Conservation (phyloP, 2,113 vertebrate genomes). For the Mobula birostris region DNA sequence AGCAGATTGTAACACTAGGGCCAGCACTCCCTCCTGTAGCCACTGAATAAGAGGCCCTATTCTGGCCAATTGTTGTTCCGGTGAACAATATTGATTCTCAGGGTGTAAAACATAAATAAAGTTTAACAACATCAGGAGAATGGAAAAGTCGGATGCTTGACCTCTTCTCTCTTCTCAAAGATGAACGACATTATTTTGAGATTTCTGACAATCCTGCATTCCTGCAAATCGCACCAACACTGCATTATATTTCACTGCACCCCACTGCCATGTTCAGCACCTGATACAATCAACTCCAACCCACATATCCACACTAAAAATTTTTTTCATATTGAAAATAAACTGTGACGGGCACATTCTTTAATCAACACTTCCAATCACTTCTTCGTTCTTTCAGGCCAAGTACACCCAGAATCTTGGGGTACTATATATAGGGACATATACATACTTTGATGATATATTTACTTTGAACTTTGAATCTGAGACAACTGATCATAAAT, state of each 20-base stretch:
- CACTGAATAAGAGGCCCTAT: not conserved
- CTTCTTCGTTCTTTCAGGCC: not conserved
- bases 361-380: not conserved
- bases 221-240: not conserved
- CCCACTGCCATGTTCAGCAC: not conserved
- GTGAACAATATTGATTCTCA: not conserved
- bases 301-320: not conserved
- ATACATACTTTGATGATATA: too few relatives aligned
- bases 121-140: not conserved
- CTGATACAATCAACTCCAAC: not conserved
- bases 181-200: not conserved
- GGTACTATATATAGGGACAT: too few relatives aligned
- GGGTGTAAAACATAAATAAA: not conserved
- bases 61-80: not conserved
- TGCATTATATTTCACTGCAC: not conserved
- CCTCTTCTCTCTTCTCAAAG: not conserved
- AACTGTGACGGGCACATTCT: not conserved
- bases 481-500: not conserved
- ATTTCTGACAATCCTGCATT: too few relatives aligned
- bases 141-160: not conserved
- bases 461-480: not conserved
- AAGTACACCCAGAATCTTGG: not conserved
- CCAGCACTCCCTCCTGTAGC: too few relatives aligned
- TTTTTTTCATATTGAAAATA: not conserved
- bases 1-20: not conserved